Evolutionary conservation across 2,888 invertebrate species (phyloP).

Genomic region (Chalcis sispes): DNA sequence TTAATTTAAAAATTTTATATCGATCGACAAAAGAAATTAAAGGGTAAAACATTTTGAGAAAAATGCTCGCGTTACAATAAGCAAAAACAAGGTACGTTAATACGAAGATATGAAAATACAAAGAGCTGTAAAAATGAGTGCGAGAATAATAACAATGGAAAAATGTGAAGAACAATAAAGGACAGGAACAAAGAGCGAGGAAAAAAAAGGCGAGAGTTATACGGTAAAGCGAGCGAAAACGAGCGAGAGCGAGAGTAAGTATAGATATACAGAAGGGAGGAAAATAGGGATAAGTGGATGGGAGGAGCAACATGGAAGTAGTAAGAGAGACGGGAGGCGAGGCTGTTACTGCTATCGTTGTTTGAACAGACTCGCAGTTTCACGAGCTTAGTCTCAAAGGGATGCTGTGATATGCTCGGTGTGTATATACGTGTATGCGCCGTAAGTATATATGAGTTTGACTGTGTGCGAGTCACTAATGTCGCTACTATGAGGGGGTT

Average conservation of each 20-base stretch:
- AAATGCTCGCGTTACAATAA: too few relatives aligned
- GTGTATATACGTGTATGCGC: background rate
- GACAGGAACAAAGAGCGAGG: background rate
- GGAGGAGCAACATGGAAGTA: slow-evolving; percentile 52
- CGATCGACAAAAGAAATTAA: too few relatives aligned
- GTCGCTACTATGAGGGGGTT: slow-evolving; percentile 13
- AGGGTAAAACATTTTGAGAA: background rate
- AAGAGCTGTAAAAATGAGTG: background rate
- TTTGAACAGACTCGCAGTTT: slow-evolving; percentile 76
- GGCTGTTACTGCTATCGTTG: slow-evolving; percentile 73
- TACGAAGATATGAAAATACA: background rate
- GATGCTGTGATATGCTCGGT: slow-evolving; percentile 61
- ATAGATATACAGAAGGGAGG: slow-evolving; percentile 21
- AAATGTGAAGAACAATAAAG: slow-evolving; percentile 5
- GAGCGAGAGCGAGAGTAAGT: too few relatives aligned
- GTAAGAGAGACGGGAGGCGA: slow-evolving; percentile 63
- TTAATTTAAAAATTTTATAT: too few relatives aligned
- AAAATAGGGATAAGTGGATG: slow-evolving; percentile 56
- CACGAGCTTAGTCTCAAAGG: slow-evolving; percentile 69
- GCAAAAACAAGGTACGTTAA: too few relatives aligned
- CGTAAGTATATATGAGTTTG: too few relatives aligned
- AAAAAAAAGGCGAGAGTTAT: slow-evolving; percentile 5
- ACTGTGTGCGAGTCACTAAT: slow-evolving; percentile 16
- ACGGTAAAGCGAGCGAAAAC: background rate
- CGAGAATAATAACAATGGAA: background rate